These are phyloP conservation scores for Sebastes matsubarae DNA, from an alignment of 2,797 vertebrate species.

Conservation along the genomic window DNA sequence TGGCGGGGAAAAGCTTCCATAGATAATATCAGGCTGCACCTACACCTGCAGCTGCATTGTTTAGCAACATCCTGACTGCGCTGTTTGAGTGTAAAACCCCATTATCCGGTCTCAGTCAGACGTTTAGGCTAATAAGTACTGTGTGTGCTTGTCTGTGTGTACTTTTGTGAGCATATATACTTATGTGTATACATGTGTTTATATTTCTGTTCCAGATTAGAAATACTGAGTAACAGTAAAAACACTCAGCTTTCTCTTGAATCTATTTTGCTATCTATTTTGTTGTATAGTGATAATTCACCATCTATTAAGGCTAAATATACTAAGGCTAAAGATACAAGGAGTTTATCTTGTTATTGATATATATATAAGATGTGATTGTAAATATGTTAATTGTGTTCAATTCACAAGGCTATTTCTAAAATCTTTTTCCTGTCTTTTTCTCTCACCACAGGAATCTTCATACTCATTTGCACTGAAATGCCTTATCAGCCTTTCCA, in stretches of 20 bases:
- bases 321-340: neutral
- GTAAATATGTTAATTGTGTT: neutral
- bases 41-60: conserved; percentile 65
- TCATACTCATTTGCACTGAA: conserved; percentile 96
- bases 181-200: neutral
- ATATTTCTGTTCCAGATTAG: neutral
- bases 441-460: conserved; percentile 86
- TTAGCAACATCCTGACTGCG: conserved; percentile 44
- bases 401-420: conserved; percentile 13
- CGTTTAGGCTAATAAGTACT: conserved; percentile 41
- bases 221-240: neutral
- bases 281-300: neutral
- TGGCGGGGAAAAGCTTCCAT: conserved; percentile 33
- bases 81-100: conserved; percentile 48
- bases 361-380: neutral
- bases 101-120: conserved; percentile 45
- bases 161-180: neutral
- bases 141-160: neutral
- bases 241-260: neutral
- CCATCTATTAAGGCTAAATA: conserved; percentile 1
- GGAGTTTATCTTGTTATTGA: neutral
- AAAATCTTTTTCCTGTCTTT: conserved; percentile 43
- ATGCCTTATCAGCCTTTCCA: conserved; percentile 99
- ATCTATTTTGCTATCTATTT: neutral
- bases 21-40: conserved; percentile 64